phyloP scores from a whole-genome alignment of 2,113 vertebrate species.

The Tragulus kanchil region DNA sequence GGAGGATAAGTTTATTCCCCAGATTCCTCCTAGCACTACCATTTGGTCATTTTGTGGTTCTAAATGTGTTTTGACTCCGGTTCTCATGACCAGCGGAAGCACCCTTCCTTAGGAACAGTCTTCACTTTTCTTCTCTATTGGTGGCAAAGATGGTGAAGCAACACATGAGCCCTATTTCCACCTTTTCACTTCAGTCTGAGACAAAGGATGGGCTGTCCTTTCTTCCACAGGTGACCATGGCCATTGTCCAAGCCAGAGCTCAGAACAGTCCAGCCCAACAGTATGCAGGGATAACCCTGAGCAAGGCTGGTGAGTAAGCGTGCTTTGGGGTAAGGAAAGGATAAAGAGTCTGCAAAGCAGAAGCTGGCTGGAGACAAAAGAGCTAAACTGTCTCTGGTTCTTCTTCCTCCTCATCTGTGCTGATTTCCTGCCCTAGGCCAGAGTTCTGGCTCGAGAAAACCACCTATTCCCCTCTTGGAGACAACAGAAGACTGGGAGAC shows the following conservation, averaged over 20 bases:
- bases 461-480: constrained; percentile 87
- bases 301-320: constrained; percentile 54
- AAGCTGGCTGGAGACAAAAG: background rate
- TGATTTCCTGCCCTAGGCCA: constrained; percentile 56
- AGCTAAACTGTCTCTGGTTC: background rate
- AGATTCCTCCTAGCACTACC: background rate
- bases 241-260: constrained; percentile 84
- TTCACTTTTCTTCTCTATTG: background rate
- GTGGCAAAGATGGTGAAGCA: background rate
- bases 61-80: background rate
- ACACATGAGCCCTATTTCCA: background rate
- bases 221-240: constrained; percentile 84
- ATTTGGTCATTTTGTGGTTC: constrained; percentile 13
- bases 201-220: background rate
- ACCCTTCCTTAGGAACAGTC: background rate
- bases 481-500: constrained; percentile 92
- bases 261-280: constrained; percentile 48
- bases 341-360: background rate
- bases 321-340: background rate
- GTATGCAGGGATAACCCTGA: constrained; percentile 42
- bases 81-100: background rate
- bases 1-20: background rate
- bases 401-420: background rate
- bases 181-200: constrained; percentile 28
- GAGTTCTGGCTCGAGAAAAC: constrained; percentile 40